A percentile compares a stretch with the other conserved stretches of the same genome.
Conservation (phyloP, 2,113 vertebrate species). For the Procavia capensis region DNA sequence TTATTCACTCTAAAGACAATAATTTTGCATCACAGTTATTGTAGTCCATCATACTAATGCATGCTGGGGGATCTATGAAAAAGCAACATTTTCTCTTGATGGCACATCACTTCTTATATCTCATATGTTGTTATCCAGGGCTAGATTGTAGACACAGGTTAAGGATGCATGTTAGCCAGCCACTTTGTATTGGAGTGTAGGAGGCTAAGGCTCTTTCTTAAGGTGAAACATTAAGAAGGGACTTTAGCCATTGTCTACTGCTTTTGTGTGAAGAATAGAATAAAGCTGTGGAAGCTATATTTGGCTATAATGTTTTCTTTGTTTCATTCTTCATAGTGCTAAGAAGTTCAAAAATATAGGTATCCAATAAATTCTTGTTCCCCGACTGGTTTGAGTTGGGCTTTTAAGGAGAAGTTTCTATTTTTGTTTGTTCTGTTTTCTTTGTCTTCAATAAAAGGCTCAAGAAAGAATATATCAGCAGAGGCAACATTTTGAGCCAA, state of each 20-base stretch:
- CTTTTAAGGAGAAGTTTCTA: background rate
- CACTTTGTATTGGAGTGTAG: background rate
- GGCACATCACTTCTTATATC: slow-evolving; percentile 27
- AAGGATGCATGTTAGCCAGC: background rate
- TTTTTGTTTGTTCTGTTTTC: background rate
- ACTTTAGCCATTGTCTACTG: background rate
- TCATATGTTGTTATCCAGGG: slow-evolving; percentile 34
- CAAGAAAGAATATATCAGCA: background rate
- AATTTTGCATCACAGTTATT: slow-evolving; percentile 53
- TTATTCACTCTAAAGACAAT: slow-evolving; percentile 79
- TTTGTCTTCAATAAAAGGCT: slow-evolving; percentile 1
- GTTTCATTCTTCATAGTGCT: background rate
- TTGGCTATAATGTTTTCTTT: background rate
- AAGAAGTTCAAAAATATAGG: background rate
- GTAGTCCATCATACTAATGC: slow-evolving; percentile 63
- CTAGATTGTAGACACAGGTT: background rate
- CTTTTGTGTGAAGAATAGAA: background rate
- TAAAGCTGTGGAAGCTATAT: background rate
- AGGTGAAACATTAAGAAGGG: background rate
- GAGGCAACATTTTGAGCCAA: background rate
- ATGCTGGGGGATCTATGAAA: slow-evolving; percentile 65
- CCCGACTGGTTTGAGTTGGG: background rate
- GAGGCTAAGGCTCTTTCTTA: background rate
- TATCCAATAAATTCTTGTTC: background rate
- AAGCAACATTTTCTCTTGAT: slow-evolving; percentile 72